Evolutionary conservation across 2,888 invertebrate species (phyloP).

Genomic region (Epinotia brunnichana): DNA sequence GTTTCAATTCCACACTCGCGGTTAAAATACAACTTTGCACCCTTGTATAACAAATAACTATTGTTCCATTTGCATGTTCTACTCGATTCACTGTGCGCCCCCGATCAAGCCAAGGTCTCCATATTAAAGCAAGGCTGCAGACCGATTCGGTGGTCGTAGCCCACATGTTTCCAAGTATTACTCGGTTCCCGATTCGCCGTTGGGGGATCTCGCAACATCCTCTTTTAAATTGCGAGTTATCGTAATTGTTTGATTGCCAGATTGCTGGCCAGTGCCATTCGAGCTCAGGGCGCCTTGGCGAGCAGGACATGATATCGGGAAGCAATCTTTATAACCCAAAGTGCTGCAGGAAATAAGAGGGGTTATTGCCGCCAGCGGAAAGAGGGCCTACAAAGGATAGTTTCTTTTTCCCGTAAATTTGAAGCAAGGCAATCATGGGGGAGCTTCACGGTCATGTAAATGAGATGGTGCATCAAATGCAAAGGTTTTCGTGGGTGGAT

Average conservation of each 20-base stretch:
- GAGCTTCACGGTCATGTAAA: conserved; percentile 64
- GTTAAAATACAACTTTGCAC: no score
- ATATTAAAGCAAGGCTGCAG: conserved; percentile 27
- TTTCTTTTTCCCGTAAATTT: background rate
- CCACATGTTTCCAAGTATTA: conserved; percentile 56
- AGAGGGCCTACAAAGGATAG: background rate
- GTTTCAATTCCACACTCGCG: no score
- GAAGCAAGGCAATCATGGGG: conserved; percentile 18
- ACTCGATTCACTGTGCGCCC: no score
- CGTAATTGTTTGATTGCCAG: conserved; percentile 83
- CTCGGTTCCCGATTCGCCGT: conserved; percentile 69
- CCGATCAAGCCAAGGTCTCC: background rate
- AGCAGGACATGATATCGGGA: conserved; percentile 34
- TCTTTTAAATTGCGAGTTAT: conserved; percentile 83
- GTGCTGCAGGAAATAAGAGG: background rate
- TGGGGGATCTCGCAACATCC: conserved; percentile 82
- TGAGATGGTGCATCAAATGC: conserved; percentile 81
- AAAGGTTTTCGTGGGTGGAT: conserved; percentile 88
- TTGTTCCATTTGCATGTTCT: no score
- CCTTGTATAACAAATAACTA: no score
- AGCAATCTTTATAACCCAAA: conserved; percentile 8
- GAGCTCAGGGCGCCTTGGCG: conserved; percentile 61
- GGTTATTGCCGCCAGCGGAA: background rate
- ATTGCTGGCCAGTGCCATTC: conserved; percentile 69
- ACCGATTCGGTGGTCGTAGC: conserved; percentile 45